A percentile compares a stretch with the other conserved stretches of the same genome.
Evolutionary conservation across 1,140 invertebrate species (phyloP).

Genomic region (Babylonia areolata): DNA sequence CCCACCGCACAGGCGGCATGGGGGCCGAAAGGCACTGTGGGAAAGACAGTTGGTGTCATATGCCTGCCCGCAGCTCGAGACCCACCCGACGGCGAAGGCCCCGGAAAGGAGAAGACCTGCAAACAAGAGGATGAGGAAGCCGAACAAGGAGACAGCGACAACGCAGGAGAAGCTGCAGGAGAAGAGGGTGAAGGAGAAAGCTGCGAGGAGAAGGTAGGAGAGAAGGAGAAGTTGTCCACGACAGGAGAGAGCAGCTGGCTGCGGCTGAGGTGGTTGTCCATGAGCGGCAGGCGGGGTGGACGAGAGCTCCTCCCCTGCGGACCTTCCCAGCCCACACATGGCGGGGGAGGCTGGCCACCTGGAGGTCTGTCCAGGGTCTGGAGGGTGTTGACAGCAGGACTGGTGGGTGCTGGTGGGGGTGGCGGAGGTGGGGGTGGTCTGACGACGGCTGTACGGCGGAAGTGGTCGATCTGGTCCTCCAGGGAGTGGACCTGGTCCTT

Average conservation of each 20-base stretch:
- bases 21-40: not conserved
- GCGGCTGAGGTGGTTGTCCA: not conserved
- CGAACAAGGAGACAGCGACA: not conserved
- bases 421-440: not conserved
- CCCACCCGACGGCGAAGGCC: not conserved
- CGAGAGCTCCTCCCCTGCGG: not conserved
- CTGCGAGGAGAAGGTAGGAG: not conserved
- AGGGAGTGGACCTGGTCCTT: conserved; percentile 40
- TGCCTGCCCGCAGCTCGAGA: not conserved
- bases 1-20: not conserved
- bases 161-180: not conserved
- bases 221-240: conserved; percentile 11
- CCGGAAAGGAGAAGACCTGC: not conserved
- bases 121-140: not conserved
- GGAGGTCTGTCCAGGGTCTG: not conserved
- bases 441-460: conserved; percentile 4
- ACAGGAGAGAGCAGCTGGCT: not conserved
- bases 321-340: no score
- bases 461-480: conserved; percentile 44
- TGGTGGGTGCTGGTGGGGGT: not conserved
- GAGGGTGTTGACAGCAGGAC: not conserved
- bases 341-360: not conserved
- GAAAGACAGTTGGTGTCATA: not conserved
- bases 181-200: not conserved
- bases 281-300: not conserved